These are phyloP conservation scores for Andrena chrysosceles DNA, from an alignment of 2,888 invertebrate species.

Conservation along the genomic window DNA sequence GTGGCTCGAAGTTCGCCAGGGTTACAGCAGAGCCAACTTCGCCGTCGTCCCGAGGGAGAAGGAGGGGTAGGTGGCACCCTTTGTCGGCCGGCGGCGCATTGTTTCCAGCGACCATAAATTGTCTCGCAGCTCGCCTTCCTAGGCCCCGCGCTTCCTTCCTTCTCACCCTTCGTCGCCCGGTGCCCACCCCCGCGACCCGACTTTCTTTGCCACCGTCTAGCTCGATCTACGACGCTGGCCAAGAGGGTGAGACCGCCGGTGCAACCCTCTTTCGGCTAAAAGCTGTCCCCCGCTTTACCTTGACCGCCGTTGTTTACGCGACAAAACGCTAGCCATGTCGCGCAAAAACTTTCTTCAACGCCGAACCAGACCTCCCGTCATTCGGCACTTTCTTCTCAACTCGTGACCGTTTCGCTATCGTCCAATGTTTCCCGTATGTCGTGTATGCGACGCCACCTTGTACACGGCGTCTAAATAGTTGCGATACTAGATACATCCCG, in stretches of 20 bases:
- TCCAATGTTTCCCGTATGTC: background rate
- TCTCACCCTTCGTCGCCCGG: constrained; percentile 45
- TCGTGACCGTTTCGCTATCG: background rate
- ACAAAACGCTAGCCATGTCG: constrained; percentile 35
- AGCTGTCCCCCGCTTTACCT: constrained; percentile 28
- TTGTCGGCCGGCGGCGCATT: constrained; percentile 76
- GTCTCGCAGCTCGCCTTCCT: constrained; percentile 76
- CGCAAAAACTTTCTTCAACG: constrained; percentile 4
- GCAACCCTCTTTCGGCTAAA: constrained; percentile 27
- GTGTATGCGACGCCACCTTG: background rate
- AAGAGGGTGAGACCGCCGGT: constrained; percentile 22
- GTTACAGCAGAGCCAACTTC: constrained; percentile 64
- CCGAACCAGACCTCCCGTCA: background rate
- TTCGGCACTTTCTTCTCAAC: background rate
- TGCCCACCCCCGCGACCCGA: constrained; percentile 32
- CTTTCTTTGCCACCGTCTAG: constrained; percentile 59
- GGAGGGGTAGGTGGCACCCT: constrained; percentile 64
- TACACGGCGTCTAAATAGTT: constrained; percentile 34
- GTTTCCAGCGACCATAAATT: constrained; percentile 79
- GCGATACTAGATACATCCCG: constrained; percentile 12
- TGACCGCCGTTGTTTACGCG: constrained; percentile 59
- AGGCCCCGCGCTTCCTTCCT: constrained; percentile 74
- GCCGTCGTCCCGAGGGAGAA: constrained; percentile 51
- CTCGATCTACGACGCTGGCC: constrained; percentile 48
- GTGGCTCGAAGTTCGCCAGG: constrained; percentile 64